Base-by-base conservation (phyloP, 2,888 invertebrate genomes). In the Heliothis peltigera region DNA sequence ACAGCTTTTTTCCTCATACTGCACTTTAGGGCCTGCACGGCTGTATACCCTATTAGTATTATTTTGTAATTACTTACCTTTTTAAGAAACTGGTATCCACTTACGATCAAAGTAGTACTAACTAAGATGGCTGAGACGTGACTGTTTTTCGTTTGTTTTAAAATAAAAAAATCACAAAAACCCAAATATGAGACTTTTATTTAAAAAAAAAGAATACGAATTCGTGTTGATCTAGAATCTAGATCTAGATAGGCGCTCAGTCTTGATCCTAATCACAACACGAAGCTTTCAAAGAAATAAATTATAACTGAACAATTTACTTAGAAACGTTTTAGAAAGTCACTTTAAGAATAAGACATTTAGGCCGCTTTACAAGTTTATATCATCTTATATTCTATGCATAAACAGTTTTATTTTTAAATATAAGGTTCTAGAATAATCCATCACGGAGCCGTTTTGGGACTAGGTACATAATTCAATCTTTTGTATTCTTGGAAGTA, bases 261-360 rank as follows among this genome's bases (percentile, higher is more conserved):
- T 0, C 39, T 46, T 4, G 39, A 39, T 39, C 2, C 15, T 39
- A 5, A 39, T 39, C 39, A 1, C 39, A 39, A 39, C 39, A 5
- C 10, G 39, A 39, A 39, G 39, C 39, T 39, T 39, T 39, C n/a
- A n/a, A 39, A 39, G 15, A 39, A 39, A 39, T 39, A 39, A 39
- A 39, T 39, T 39, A 39, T 39, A 15, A 39, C n/a, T 39, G 15
- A 39, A 39, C 39, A 39, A n/a, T 39, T 39, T n/a, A 39, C 39
- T 39, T 39, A 39, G 39, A n/a, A 39, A 39, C n/a, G n/a, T 39
- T 15, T 39, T 39, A 39, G n/a, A n/a, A 39, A 39, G n/a, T 39
- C 39, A 6, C 25, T 39, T 39, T n/a, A 39, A 39, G n/a, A 39
- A 39, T 39, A 39, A 39, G n/a, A 39, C 15, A 39, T 39, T 39